Conservation (phyloP, 2,797 vertebrate genomes). For the Enteromius paludinosus region DNA sequence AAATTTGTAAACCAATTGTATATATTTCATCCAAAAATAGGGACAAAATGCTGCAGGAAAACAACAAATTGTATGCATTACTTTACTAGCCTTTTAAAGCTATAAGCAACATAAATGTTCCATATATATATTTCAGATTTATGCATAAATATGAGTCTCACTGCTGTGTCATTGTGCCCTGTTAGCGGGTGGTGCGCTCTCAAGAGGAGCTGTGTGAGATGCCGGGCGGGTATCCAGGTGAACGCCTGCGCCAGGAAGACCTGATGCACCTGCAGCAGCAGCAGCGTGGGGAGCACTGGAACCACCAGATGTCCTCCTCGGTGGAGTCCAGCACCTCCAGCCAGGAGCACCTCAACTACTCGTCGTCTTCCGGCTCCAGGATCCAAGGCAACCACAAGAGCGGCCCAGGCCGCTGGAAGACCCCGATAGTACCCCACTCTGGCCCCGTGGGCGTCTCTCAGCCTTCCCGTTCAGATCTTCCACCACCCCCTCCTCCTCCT, state of each 20-base stretch:
- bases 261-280: conserved; percentile 76
- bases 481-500: conserved; percentile 77
- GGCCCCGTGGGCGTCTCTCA: conserved; percentile 78
- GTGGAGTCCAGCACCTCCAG: conserved; percentile 93
- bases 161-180: conserved; percentile 45
- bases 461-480: conserved; percentile 80
- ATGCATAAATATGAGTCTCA: not conserved
- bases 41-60: too few species aligned
- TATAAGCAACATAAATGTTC: not conserved
- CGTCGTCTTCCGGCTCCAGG: conserved; percentile 82
- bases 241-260: conserved; percentile 75
- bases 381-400: conserved; percentile 86
- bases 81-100: not conserved
- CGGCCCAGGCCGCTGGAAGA: conserved; percentile 96
- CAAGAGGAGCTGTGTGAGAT: conserved; percentile 90
- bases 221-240: conserved; percentile 70
- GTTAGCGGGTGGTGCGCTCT: conserved; percentile 85
- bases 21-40: not conserved
- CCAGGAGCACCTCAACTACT: conserved; percentile 94
- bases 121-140: not conserved
- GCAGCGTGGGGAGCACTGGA: conserved; percentile 78
- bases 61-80: not conserved
- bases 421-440: conserved; percentile 79
- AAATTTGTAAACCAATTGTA: not conserved
- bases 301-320: conserved; percentile 85